These are phyloP conservation scores for Ennomos fuscantarius DNA, from an alignment of 2,888 invertebrate species.

Conservation along the genomic window DNA sequence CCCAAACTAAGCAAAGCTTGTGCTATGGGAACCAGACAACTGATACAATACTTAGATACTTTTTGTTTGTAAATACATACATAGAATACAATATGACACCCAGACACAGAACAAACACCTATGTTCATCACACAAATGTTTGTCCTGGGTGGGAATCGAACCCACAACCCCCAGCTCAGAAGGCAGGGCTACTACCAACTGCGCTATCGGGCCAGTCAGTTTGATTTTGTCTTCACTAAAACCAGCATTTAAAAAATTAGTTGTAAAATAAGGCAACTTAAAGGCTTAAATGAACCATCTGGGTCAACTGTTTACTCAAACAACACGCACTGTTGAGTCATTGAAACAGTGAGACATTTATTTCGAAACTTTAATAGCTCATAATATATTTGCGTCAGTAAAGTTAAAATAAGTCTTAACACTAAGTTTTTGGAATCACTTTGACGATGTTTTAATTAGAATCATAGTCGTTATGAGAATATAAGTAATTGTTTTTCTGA, in stretches of 20 bases:
- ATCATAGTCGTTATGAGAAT: slow-evolving; percentile 5
- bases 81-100: too few species aligned
- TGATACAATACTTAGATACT: too few species aligned
- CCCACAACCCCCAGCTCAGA: too few species aligned
- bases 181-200: too few species aligned
- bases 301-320: slow-evolving; percentile 67
- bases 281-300: slow-evolving; percentile 53
- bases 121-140: too few species aligned
- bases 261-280: slow-evolving; percentile 17
- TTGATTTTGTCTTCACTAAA: slow-evolving; percentile 14
- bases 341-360: slow-evolving; percentile 47
- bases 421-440: slow-evolving; percentile 21
- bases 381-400: slow-evolving; percentile 24
- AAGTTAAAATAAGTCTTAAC: slow-evolving; percentile 10
- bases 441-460: slow-evolving; percentile 18
- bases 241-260: too few species aligned
- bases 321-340: slow-evolving; percentile 59
- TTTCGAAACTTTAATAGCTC: slow-evolving; percentile 47
- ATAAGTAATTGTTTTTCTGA: neutral
- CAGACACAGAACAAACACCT: too few species aligned
- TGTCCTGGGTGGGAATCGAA: too few species aligned
- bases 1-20: too few species aligned
- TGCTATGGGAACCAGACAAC: too few species aligned
- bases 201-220: too few species aligned
- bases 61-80: too few species aligned